Evolutionary conservation across 2,797 vertebrate species (phyloP).

Genomic region (Acrocephalus scirpaceus): DNA sequence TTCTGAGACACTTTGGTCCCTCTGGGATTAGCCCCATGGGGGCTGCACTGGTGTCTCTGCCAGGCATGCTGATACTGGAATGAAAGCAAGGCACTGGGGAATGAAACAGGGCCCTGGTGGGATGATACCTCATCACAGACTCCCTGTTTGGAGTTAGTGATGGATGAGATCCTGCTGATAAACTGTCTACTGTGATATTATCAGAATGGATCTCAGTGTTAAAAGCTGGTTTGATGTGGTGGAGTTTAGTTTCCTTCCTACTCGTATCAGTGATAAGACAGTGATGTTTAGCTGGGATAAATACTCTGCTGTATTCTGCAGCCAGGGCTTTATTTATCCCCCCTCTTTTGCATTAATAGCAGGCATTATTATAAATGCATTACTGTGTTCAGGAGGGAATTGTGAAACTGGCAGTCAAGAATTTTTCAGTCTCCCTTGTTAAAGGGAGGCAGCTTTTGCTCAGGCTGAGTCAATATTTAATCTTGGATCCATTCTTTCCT

Average conservation of each 20-base stretch:
- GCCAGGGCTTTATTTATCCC: accelerated
- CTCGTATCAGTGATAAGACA: neutral
- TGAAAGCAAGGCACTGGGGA: neutral
- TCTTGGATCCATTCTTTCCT: neutral
- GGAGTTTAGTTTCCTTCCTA: neutral
- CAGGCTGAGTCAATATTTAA: neutral
- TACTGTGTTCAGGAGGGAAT: neutral
- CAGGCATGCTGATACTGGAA: neutral
- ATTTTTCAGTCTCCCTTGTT: neutral
- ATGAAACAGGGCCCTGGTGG: neutral
- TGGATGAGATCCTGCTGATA: constrained; percentile 25
- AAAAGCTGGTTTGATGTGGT: neutral
- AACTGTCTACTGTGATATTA: neutral
- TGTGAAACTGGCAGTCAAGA: neutral
- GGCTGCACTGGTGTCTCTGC: neutral
- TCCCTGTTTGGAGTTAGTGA: neutral
- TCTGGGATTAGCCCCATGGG: neutral
- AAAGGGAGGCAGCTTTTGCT: neutral
- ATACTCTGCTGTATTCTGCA: neutral
- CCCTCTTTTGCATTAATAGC: neutral
- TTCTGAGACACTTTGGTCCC: neutral
- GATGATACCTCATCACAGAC: neutral
- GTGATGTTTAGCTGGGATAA: neutral
- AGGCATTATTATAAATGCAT: neutral
- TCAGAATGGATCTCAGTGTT: neutral